These are phyloP conservation scores for Epinephelus fuscoguttatus DNA, from an alignment of 2,113 vertebrate genomes.

Conservation along the genomic window DNA sequence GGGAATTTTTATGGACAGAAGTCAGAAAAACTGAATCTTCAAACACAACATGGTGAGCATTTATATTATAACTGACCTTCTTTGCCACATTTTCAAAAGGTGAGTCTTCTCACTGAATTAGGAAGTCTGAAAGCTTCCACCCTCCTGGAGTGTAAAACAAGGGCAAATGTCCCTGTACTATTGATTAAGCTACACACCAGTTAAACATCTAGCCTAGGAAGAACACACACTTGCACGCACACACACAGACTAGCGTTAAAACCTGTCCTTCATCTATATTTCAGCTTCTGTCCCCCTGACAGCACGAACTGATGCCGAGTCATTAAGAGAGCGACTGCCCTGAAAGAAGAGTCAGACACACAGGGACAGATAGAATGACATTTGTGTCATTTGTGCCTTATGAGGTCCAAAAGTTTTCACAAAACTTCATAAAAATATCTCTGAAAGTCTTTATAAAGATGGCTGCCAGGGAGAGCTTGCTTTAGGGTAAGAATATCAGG, in stretches of 20 bases:
- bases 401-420: neutral
- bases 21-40: neutral
- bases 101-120: neutral
- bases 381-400: too few relatives aligned
- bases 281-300: slow-evolving; percentile 44
- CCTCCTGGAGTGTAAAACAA: slow-evolving; percentile 10
- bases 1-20: neutral
- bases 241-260: neutral
- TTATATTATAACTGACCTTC: neutral
- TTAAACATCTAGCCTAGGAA: slow-evolving; percentile 22
- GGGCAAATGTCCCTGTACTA: slow-evolving; percentile 37
- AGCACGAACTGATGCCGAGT: slow-evolving; percentile 27
- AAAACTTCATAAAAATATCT: slow-evolving; percentile 15
- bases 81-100: neutral
- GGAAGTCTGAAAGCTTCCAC: slow-evolving; percentile 12
- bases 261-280: slow-evolving; percentile 38
- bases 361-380: neutral
- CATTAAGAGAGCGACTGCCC: slow-evolving; percentile 36
- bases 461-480: neutral
- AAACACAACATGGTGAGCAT: neutral
- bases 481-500: neutral
- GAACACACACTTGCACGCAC: slow-evolving; percentile 14
- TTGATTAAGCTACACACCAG: slow-evolving; percentile 39
- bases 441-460: neutral
- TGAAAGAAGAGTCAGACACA: slow-evolving; percentile 19